Evolutionary conservation across 2,113 vertebrate species (phyloP).

Genomic region (Patagioenas fasciata): DNA sequence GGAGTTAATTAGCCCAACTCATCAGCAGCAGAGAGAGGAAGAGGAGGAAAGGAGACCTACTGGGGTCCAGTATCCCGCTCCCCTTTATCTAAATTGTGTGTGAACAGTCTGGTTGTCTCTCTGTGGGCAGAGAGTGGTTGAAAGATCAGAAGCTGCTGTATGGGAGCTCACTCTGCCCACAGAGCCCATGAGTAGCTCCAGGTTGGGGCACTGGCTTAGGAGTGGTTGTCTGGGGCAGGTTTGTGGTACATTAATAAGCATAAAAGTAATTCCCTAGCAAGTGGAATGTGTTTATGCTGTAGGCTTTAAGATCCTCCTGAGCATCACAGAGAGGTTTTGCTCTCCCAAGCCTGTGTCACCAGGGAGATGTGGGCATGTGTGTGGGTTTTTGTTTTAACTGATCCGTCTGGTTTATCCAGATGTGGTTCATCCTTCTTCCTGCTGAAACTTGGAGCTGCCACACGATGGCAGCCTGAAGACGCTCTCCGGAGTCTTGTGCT

Average conservation of each 20-base stretch:
- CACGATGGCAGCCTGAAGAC: constrained; percentile 67
- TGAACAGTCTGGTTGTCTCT: neutral
- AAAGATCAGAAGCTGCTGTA: neutral
- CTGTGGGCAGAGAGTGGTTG: neutral
- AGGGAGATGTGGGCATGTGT: accelerated
- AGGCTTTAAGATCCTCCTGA: neutral
- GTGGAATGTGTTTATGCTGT: neutral
- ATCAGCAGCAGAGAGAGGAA: neutral
- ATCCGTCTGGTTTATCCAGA: neutral
- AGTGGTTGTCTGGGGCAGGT: neutral
- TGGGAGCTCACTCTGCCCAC: neutral
- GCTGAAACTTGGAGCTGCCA: constrained; percentile 34
- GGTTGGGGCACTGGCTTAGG: neutral
- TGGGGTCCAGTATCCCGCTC: neutral
- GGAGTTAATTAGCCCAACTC: neutral
- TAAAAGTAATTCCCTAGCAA: neutral
- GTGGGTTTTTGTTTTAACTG: neutral
- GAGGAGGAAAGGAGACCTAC: neutral
- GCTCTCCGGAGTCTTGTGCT: accelerated
- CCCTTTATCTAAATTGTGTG: neutral
- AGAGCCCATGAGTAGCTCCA: accelerated
- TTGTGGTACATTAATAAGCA: neutral
- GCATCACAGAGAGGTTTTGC: neutral
- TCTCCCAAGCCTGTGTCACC: neutral
- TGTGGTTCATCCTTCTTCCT: neutral